A percentile compares a stretch with the other conserved stretches of the same genome.
phyloP scores from a whole-genome alignment of 2,888 invertebrate genomes.

The Limnephilus lunatus region DNA sequence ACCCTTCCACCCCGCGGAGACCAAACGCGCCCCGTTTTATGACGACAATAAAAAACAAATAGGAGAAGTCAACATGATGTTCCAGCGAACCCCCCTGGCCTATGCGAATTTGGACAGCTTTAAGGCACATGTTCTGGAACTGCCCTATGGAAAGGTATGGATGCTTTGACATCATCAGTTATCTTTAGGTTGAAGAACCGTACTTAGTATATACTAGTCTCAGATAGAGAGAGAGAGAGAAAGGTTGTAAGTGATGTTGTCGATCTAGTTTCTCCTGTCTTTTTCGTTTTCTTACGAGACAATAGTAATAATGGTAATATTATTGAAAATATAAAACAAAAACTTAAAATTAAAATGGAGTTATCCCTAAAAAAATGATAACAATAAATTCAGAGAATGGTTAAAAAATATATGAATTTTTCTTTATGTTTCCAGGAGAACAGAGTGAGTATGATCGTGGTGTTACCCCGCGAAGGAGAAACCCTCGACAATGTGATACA shows the following conservation, averaged over 20 bases:
- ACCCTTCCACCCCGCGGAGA: slow-evolving; percentile 74
- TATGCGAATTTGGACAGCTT: slow-evolving; percentile 72
- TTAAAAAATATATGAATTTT: neutral
- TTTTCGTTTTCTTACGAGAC: too few relatives aligned
- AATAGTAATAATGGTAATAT: too few relatives aligned
- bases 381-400: too few relatives aligned
- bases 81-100: slow-evolving; percentile 73
- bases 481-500: slow-evolving; percentile 75
- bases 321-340: too few relatives aligned
- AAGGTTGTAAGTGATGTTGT: too few relatives aligned
- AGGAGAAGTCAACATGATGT: slow-evolving; percentile 80
- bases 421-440: slow-evolving; percentile 70
- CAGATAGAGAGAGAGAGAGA: too few relatives aligned
- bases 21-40: slow-evolving; percentile 72
- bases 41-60: slow-evolving; percentile 70
- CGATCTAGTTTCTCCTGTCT: too few relatives aligned
- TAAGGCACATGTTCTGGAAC: slow-evolving; percentile 75
- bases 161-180: neutral
- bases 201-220: too few relatives aligned
- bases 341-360: too few relatives aligned
- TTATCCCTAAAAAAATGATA: too few relatives aligned
- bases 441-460: slow-evolving; percentile 80
- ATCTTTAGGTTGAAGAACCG: too few relatives aligned
- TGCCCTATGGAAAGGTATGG: slow-evolving; percentile 77
- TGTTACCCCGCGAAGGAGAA: slow-evolving; percentile 79